These are phyloP conservation scores for Gobionotothen gibberifrons DNA, from an alignment of 2,797 vertebrate genomes.

Conservation along the genomic window DNA sequence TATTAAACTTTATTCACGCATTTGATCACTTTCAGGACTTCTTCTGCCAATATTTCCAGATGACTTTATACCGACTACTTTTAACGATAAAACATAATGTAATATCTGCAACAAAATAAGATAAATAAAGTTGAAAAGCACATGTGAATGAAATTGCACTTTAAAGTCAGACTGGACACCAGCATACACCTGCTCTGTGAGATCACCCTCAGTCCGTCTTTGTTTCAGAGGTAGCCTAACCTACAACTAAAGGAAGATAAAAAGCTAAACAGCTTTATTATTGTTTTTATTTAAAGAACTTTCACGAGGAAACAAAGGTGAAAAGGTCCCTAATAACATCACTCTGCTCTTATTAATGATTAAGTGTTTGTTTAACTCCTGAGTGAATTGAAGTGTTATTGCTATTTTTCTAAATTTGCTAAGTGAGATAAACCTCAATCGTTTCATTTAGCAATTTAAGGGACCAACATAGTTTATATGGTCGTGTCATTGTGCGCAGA, in stretches of 20 bases:
- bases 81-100: neutral
- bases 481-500: neutral
- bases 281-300: slow-evolving; percentile 15
- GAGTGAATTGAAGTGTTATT: slow-evolving; percentile 21
- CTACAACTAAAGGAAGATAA: neutral
- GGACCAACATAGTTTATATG: neutral
- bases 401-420: slow-evolving; percentile 12
- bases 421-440: slow-evolving; percentile 28
- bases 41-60: neutral
- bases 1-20: neutral
- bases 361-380: slow-evolving; percentile 25
- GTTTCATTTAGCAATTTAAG: slow-evolving; percentile 20
- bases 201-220: neutral
- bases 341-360: slow-evolving; percentile 16
- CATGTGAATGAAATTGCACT: neutral
- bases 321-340: slow-evolving; percentile 16
- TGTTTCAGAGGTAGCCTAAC: neutral
- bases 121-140: neutral
- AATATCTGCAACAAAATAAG: neutral
- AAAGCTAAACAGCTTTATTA: neutral
- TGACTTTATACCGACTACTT: neutral
- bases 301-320: slow-evolving; percentile 1
- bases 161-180: neutral
- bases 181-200: slow-evolving; percentile 7
- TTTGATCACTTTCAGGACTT: neutral